A percentile compares a stretch with the other conserved stretches of the same genome.
Evolutionary conservation across 2,113 vertebrate genomes (phyloP).

Genomic region (Excalfactoria chinensis): DNA sequence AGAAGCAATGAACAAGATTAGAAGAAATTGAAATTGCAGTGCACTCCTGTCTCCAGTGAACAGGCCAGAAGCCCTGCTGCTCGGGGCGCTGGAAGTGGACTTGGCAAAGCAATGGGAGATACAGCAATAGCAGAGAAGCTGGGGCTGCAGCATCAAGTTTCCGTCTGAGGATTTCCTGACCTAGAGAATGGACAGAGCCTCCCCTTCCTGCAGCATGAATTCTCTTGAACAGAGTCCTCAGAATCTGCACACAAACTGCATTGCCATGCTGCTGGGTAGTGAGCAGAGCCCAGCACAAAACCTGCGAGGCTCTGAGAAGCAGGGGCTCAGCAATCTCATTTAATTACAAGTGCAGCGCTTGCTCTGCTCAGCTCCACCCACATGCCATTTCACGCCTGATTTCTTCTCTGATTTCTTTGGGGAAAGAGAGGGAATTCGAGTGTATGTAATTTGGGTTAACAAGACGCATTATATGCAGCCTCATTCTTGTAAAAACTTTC

Average conservation of each 20-base stretch:
- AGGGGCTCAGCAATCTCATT: constrained; percentile 39
- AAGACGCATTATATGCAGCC: constrained; percentile 73
- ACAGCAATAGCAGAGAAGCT: not conserved
- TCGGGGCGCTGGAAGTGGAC: not conserved
- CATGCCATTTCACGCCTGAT: constrained; percentile 74
- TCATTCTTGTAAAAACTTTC: constrained; percentile 77
- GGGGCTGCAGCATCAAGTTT: rapidly evolving
- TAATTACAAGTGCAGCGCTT: constrained; percentile 48
- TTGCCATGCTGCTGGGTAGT: not conserved
- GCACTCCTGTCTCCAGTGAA: not conserved
- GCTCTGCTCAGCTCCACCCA: constrained; percentile 60
- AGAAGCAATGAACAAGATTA: rapidly evolving
- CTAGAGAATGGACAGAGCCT: not conserved
- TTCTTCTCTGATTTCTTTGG: constrained; percentile 75
- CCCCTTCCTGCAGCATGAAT: not conserved
- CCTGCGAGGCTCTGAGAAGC: not conserved
- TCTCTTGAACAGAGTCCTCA: rapidly evolving
- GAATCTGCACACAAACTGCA: rapidly evolving
- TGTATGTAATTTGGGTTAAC: constrained; percentile 77
- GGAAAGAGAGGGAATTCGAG: constrained; percentile 74
- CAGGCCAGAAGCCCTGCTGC: rapidly evolving
- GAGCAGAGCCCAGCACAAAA: not conserved
- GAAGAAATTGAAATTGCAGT: not conserved
- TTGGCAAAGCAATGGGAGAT: not conserved
- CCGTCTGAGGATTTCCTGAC: not conserved